Evolutionary conservation across 2,113 vertebrate genomes (phyloP), one percentile per base, ranked within the genome.

Genomic region (Takifugu bimaculatus): DNA sequence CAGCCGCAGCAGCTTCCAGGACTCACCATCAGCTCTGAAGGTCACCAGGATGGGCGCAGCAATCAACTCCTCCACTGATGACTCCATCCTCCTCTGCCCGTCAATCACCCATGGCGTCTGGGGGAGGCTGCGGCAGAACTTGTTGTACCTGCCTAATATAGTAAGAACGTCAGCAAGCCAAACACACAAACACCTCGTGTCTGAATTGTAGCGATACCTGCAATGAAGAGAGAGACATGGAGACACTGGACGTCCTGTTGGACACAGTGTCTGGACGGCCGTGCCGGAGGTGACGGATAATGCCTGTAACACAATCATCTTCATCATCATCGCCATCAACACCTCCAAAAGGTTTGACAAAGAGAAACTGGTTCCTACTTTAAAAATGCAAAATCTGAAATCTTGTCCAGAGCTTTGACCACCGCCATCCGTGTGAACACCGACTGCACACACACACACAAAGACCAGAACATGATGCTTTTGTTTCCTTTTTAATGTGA

Each of bases 31-130:
- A 9, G 94, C 93, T 84, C 91, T 92, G 88, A 98, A 99, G 42
- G 85, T 76, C 13, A 88, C 68, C 54, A 96, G 83, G 10, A 98
- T 72, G n/a, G 93, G 94, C 39, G 89, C 90, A 2, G 94, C 93
- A 72, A 99, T 98, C 69, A 99, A 84, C 85, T 99, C 97, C 88
- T 98, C 97, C 77, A 99, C 97, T 0, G 97, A 99, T 39, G 96
- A 97, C 58, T 99, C 96, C 92, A 99, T 92, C 76, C 95, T 94
- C 70, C 96, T 78, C 85, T 98, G 94, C 12, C 97, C 97, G 26
- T 96, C 95, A 54, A 99, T 99, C 79, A 99, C 88, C 97, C 97
- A 99, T 44, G 96, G 96, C 7, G 97, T 99, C 85, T 99, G 97
- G 43, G 97, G 96, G 55, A 99, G 91, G 59, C 88, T 93, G 75